A percentile compares a stretch with the other conserved stretches of the same genome.
phyloP scores from a whole-genome alignment of 2,113 vertebrate genomes.

The Regulus satrapa region DNA sequence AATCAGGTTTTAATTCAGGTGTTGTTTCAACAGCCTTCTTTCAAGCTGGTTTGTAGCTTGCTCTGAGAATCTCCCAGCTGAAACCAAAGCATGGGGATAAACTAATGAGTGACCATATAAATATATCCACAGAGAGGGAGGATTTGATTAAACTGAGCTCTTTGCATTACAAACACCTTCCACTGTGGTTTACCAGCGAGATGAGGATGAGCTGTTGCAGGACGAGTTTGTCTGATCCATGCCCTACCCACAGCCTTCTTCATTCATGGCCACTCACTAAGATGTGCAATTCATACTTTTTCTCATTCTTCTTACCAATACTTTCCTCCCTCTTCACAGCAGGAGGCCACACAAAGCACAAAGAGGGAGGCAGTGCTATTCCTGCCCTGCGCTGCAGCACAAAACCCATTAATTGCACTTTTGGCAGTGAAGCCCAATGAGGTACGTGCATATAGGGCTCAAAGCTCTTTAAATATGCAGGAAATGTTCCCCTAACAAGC shows the following conservation, averaged over 20 bases:
- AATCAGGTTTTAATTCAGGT: neutral
- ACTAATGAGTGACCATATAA: neutral
- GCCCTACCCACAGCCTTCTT: neutral
- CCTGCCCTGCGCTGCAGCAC: neutral
- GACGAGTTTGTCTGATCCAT: neutral
- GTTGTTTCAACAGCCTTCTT: neutral
- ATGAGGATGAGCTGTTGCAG: neutral
- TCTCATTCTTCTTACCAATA: neutral
- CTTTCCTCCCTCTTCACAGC: neutral
- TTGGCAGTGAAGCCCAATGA: conserved; percentile 1
- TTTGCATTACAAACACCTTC: neutral
- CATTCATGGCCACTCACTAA: neutral
- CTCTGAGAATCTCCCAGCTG: neutral
- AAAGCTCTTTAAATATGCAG: conserved; percentile 35
- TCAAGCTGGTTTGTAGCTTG: neutral
- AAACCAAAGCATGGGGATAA: neutral
- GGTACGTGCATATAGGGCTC: neutral
- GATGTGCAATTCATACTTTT: neutral
- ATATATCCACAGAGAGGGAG: neutral
- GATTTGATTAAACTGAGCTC: neutral
- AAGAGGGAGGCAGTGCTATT: neutral
- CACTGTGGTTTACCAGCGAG: neutral
- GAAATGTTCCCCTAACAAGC: neutral
- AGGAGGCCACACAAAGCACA: neutral
- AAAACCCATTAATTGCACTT: conserved; percentile 52